These are phyloP conservation scores for Thymallus thymallus DNA, from an alignment of 2,113 vertebrate genomes.

Conservation along the genomic window DNA sequence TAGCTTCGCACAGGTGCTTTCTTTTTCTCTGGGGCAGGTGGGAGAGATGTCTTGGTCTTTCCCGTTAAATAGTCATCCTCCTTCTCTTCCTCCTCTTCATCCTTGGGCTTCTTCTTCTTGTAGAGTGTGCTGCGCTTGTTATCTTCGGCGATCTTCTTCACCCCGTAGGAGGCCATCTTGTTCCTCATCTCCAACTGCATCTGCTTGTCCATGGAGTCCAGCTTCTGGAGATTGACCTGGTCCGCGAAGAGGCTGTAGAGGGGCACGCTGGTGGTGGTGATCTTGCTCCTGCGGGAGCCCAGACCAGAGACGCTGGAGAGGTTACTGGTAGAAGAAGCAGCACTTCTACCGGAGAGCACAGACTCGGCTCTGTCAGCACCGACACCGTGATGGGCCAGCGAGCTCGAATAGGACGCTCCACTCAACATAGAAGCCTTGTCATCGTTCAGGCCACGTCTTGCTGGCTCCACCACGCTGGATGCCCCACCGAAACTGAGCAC, in stretches of 20 bases:
- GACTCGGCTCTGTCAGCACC: slow-evolving; percentile 58
- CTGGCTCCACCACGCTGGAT: slow-evolving; percentile 48
- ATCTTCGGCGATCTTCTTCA: slow-evolving; percentile 88
- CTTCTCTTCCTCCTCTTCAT: slow-evolving; percentile 56
- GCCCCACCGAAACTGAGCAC: slow-evolving; percentile 65
- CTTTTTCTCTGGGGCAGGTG: slow-evolving; percentile 18
- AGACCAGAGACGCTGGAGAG: slow-evolving; percentile 41
- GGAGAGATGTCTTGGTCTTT: background rate
- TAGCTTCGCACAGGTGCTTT: slow-evolving; percentile 52
- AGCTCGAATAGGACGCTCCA: slow-evolving; percentile 63
- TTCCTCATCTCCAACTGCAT: slow-evolving; percentile 83
- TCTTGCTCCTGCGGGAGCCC: slow-evolving; percentile 64
- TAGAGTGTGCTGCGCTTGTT: slow-evolving; percentile 91
- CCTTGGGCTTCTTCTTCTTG: slow-evolving; percentile 89
- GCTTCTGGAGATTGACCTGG: slow-evolving; percentile 82
- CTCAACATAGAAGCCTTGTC: slow-evolving; percentile 81
- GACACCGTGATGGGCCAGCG: slow-evolving; percentile 51
- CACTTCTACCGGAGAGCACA: slow-evolving; percentile 65
- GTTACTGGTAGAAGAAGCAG: slow-evolving; percentile 12
- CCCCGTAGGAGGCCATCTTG: slow-evolving; percentile 85
- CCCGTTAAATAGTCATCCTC: slow-evolving; percentile 64
- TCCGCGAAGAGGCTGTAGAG: slow-evolving; percentile 91
- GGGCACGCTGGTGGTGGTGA: slow-evolving; percentile 85
- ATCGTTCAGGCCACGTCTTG: slow-evolving; percentile 63
- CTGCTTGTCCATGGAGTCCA: slow-evolving; percentile 85